Evolutionary conservation across 1,140 invertebrate species (phyloP).

Genomic region (Drosophila pectinifera): DNA sequence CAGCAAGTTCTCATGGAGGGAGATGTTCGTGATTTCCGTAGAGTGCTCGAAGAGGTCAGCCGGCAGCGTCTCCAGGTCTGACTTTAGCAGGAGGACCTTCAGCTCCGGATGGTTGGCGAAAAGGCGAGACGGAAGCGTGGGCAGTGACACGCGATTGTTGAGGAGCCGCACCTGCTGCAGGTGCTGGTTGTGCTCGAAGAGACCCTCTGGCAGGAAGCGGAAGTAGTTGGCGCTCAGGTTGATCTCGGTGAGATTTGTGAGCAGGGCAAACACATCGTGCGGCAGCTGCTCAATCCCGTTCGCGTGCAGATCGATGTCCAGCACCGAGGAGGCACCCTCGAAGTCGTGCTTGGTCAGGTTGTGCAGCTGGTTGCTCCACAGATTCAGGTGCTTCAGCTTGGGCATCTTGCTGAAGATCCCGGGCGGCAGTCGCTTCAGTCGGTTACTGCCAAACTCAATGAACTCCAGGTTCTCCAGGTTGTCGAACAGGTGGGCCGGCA

Average conservation of each 20-base stretch:
- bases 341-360: slow-evolving; percentile 87
- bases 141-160: slow-evolving; percentile 86
- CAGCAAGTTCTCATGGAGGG: slow-evolving; percentile 87
- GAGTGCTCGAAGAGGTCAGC: slow-evolving; percentile 87
- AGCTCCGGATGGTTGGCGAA: slow-evolving; percentile 87
- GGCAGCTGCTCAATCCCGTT: slow-evolving; percentile 88
- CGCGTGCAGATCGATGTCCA: slow-evolving; percentile 87
- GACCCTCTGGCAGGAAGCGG: slow-evolving; percentile 86
- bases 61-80: slow-evolving; percentile 85
- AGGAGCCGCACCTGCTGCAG: slow-evolving; percentile 86
- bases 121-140: slow-evolving; percentile 86
- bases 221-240: slow-evolving; percentile 88
- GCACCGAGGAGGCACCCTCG: slow-evolving; percentile 86
- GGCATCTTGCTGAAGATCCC: slow-evolving; percentile 87
- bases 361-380: slow-evolving; percentile 88
- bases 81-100: slow-evolving; percentile 85
- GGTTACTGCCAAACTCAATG: slow-evolving; percentile 88
- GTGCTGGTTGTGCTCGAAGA: slow-evolving; percentile 86
- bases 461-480: slow-evolving; percentile 86
- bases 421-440: slow-evolving; percentile 86
- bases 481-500: slow-evolving; percentile 87
- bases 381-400: slow-evolving; percentile 86
- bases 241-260: slow-evolving; percentile 87
- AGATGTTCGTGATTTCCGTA: slow-evolving; percentile 86
- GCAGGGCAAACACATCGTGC: slow-evolving; percentile 86